phyloP scores from a whole-genome alignment of 2,113 vertebrate species.

The Hyla sarda region DNA sequence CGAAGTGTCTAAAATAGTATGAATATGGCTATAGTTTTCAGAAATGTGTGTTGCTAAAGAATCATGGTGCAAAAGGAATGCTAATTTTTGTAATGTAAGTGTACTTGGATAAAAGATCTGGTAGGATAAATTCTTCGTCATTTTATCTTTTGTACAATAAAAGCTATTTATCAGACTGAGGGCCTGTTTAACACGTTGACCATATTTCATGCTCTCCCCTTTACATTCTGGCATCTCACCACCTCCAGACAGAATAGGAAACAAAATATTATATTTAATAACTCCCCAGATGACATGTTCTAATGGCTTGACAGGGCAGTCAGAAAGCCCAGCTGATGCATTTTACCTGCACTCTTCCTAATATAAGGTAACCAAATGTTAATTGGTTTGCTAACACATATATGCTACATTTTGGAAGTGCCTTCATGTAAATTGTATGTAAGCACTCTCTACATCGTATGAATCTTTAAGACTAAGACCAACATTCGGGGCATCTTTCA shows the following conservation, averaged over 20 bases:
- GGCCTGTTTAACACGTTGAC: neutral
- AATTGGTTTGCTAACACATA: neutral
- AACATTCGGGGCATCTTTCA: slow-evolving; percentile 26
- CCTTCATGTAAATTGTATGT: slow-evolving; percentile 4
- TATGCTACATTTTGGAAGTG: neutral
- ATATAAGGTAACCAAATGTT: neutral
- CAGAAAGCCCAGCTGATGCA: neutral
- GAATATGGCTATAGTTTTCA: neutral
- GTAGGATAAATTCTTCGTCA: neutral
- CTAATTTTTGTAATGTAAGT: neutral
- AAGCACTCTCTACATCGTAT: neutral
- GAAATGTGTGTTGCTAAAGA: neutral
- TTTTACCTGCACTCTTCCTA: neutral
- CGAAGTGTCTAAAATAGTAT: no score
- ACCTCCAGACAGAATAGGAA: slow-evolving; percentile 1
- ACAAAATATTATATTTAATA: slow-evolving; percentile 27
- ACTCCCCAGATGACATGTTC: neutral
- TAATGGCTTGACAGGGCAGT: neutral
- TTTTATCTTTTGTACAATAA: slow-evolving; percentile 15
- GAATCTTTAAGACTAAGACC: neutral
- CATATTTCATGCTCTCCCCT: slow-evolving; percentile 38
- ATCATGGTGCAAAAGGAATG: neutral
- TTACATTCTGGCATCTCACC: neutral
- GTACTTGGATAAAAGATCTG: neutral
- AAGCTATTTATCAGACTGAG: slow-evolving; percentile 14